Evolutionary conservation across 2,888 invertebrate species (phyloP).

Genomic region (Eustalomyia histrio): DNA sequence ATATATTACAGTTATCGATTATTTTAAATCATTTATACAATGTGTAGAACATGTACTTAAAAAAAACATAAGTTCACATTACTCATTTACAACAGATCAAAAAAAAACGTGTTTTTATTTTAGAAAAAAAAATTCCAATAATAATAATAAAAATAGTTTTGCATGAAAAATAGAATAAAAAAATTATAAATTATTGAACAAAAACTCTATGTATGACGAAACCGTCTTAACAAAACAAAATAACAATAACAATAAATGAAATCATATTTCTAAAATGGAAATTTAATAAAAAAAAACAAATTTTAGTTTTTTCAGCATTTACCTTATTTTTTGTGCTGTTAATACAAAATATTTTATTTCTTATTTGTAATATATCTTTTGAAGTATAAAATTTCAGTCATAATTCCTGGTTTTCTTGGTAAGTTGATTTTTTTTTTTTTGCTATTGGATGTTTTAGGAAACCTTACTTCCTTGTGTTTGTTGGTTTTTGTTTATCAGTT

Average conservation of each 20-base stretch:
- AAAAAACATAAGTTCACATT: background rate
- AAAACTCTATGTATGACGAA: conserved; percentile 7
- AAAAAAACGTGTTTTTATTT: conserved; percentile 6
- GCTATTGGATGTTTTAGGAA: background rate
- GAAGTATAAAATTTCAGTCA: conserved; percentile 1
- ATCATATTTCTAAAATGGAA: background rate
- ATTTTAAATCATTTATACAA: background rate
- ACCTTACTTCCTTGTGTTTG: conserved; percentile 19
- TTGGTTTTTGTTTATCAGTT: conserved; percentile 26
- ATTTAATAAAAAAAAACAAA: background rate
- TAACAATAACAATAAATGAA: conserved; percentile 17
- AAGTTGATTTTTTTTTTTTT: background rate
- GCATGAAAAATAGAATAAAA: background rate
- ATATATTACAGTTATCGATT: background rate
- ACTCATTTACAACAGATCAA: conserved; percentile 5
- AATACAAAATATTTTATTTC: background rate
- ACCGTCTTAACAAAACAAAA: background rate
- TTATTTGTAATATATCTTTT: conserved; percentile 7
- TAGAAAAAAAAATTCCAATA: background rate
- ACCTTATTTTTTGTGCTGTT: background rate
- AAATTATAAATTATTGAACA: background rate
- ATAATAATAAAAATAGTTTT: background rate
- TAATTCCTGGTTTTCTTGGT: conserved; percentile 27
- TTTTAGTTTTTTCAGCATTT: background rate
- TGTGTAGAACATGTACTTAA: background rate